phyloP scores from a whole-genome alignment of 2,113 vertebrate species.

The Silurus asotus region DNA sequence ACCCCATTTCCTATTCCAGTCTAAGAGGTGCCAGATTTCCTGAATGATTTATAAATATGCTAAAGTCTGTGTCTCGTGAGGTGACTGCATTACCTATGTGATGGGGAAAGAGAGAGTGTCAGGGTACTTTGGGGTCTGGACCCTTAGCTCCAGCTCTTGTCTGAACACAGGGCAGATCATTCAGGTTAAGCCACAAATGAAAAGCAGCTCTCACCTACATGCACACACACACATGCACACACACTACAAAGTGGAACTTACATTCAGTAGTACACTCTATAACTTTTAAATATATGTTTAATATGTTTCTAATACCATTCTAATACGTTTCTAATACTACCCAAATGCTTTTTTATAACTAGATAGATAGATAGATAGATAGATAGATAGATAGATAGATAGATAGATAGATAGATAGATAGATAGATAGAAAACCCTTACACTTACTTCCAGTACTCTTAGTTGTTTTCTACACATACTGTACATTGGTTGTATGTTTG shows the following conservation, averaged over 20 bases:
- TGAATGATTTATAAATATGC: constrained; percentile 64
- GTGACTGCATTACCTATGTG: constrained; percentile 46
- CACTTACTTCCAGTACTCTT: too few species aligned
- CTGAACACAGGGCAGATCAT: constrained; percentile 50
- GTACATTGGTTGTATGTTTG: too few species aligned
- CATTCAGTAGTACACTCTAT: neutral
- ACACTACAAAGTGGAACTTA: neutral
- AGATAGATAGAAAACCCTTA: too few species aligned
- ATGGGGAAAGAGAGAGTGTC: neutral
- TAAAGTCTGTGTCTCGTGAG: constrained; percentile 49
- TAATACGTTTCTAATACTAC: too few species aligned
- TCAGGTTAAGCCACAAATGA: constrained; percentile 51
- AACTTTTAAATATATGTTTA: neutral
- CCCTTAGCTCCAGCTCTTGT: constrained; percentile 54
- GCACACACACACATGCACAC: constrained; percentile 26
- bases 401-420: too few species aligned
- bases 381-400: too few species aligned
- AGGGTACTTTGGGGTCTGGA: constrained; percentile 51
- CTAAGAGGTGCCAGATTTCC: constrained; percentile 45
- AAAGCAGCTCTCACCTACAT: constrained; percentile 41
- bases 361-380: too few species aligned
- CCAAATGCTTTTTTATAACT: too few species aligned
- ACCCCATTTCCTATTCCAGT: constrained; percentile 44
- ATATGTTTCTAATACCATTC: neutral
- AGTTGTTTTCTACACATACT: too few species aligned